Percentiles rank a stretch among this genome's conserved stretches.
Conservation (phyloP, 2,113 vertebrate species). For the Formicarius rufipectus region DNA sequence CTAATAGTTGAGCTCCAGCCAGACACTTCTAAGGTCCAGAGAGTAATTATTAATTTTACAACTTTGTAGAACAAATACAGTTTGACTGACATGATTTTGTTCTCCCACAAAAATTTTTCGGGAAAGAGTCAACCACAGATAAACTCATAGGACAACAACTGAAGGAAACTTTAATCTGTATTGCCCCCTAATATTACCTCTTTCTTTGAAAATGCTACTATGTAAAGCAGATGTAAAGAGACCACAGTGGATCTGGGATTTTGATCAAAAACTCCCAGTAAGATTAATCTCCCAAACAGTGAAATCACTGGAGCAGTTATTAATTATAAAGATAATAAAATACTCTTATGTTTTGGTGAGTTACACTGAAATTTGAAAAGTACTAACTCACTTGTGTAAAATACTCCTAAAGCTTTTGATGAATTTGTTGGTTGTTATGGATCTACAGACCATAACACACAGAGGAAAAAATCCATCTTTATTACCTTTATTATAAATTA, state of each 20-base stretch:
- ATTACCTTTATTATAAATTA: not conserved
- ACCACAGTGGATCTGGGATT: not conserved
- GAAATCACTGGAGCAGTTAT: not conserved
- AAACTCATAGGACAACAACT: not conserved
- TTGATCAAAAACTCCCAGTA: constrained; percentile 6
- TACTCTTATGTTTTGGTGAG: not conserved
- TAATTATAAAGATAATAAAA: constrained; percentile 22
- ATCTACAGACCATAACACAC: not conserved
- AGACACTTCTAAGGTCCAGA: not conserved
- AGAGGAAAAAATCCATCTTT: accelerated
- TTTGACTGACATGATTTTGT: not conserved
- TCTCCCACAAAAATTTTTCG: not conserved
- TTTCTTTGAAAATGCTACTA: not conserved
- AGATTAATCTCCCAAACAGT: not conserved
- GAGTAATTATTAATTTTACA: not conserved
- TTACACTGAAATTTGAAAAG: not conserved
- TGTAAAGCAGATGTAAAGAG: constrained; percentile 30
- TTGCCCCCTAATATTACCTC: not conserved
- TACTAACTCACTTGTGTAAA: not conserved
- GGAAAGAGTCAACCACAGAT: not conserved
- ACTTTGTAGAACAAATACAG: not conserved
- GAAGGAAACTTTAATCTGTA: not conserved
- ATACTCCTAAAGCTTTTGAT: not conserved
- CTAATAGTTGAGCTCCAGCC: not conserved
- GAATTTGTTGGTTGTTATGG: not conserved